Percentiles rank a stretch among this genome's conserved stretches.
Evolutionary conservation across 2,888 invertebrate species (phyloP).

Genomic region (Papilio gigon): DNA sequence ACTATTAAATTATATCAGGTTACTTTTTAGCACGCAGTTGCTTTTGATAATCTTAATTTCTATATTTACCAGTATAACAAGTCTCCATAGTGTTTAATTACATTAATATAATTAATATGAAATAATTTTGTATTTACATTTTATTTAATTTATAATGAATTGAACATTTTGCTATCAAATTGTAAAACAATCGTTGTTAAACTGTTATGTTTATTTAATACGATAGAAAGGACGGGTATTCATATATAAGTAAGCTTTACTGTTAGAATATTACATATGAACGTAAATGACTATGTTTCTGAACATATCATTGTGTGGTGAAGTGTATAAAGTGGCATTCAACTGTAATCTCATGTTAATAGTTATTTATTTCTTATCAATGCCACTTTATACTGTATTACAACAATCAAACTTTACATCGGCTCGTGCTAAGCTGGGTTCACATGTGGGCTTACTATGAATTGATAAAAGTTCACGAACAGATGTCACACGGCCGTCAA

Average conservation of each 20-base stretch:
- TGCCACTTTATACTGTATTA: slow-evolving; percentile 7
- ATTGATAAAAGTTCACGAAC: not conserved
- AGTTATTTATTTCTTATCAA: slow-evolving; percentile 33
- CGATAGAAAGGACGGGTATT: too few relatives aligned
- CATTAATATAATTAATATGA: not conserved
- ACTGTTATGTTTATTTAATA: not conserved
- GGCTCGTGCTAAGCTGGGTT: not conserved
- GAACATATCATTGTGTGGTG: not conserved
- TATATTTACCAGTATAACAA: not conserved
- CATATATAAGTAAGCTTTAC: too few relatives aligned
- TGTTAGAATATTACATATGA: not conserved
- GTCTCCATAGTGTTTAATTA: not conserved
- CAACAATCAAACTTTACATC: not conserved
- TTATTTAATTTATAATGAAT: too few relatives aligned
- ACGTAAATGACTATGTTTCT: not conserved
- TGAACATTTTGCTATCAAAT: too few relatives aligned
- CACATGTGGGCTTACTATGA: not conserved
- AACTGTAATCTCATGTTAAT: not conserved
- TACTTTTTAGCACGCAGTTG: not conserved
- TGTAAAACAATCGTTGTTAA: too few relatives aligned
- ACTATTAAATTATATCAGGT: not conserved
- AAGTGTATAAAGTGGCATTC: not conserved
- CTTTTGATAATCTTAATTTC: not conserved
- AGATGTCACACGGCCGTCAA: too few relatives aligned
- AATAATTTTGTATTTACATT: not conserved